phyloP scores from a whole-genome alignment of 2,797 vertebrate genomes.

The Tokudaia tokunoshimensis region DNA sequence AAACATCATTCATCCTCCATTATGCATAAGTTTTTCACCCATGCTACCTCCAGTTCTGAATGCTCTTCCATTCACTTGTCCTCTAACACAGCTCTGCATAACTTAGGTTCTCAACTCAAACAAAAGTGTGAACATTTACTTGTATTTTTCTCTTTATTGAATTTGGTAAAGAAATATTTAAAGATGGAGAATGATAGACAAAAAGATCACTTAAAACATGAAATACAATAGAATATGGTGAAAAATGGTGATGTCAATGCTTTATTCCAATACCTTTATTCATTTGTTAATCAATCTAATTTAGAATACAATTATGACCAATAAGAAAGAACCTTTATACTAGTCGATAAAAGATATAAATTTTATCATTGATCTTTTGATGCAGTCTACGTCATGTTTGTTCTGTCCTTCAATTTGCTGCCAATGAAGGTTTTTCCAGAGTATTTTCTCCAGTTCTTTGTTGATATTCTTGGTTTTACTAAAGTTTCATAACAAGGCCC shows the following conservation, averaged over 20 bases:
- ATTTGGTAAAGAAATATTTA: neutral
- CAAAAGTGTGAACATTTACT: neutral
- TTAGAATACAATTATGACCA: neutral
- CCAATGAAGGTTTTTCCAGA: neutral
- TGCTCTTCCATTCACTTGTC: neutral
- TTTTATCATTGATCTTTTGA: neutral
- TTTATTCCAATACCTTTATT: neutral
- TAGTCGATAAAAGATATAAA: neutral
- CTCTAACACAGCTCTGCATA: neutral
- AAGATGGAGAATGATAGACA: neutral
- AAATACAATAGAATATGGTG: neutral
- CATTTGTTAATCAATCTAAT: neutral
- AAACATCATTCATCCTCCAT: neutral
- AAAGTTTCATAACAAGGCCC: conserved; percentile 37
- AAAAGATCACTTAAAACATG: neutral
- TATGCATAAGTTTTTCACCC: neutral
- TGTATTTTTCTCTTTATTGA: neutral
- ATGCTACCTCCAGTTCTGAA: neutral
- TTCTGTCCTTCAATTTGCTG: neutral
- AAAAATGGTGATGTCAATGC: neutral
- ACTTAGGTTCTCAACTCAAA: neutral
- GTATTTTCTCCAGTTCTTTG: neutral
- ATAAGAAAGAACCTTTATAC: neutral
- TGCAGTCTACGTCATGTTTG: neutral
- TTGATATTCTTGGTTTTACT: conserved; percentile 13